Percentiles rank a stretch among this genome's conserved stretches.
Evolutionary conservation across 2,113 vertebrate genomes (phyloP).

Genomic region (Pachyramphus minor): DNA sequence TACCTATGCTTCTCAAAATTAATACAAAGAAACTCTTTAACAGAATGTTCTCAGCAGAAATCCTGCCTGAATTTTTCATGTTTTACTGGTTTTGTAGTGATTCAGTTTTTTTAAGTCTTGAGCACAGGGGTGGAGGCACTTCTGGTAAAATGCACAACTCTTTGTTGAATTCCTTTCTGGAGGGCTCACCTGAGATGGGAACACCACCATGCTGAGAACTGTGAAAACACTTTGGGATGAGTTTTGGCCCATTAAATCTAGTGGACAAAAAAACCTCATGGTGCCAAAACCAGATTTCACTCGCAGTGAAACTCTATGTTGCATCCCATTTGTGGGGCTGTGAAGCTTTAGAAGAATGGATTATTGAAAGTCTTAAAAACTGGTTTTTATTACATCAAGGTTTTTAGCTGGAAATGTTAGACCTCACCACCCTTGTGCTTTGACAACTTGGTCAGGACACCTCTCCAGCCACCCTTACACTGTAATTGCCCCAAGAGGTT

Average conservation of each 20-base stretch:
- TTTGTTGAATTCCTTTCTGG: neutral
- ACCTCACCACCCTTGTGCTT: neutral
- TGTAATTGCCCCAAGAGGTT: neutral
- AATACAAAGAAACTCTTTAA: neutral
- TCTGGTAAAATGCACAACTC: neutral
- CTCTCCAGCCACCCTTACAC: neutral
- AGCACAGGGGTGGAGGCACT: neutral
- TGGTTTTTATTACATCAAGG: no score
- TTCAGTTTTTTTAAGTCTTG: neutral
- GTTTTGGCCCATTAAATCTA: fast-evolving
- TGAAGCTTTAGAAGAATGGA: no score
- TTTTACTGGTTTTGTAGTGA: neutral
- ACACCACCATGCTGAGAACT: neutral
- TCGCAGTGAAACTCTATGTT: neutral
- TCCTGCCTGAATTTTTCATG: neutral
- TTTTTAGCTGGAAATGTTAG: neutral
- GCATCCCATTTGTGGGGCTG: no score
- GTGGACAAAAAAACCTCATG: neutral
- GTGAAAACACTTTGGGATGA: neutral
- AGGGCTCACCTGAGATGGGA: neutral
- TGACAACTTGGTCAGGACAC: neutral
- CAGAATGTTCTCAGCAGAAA: neutral
- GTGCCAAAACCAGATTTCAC: neutral
- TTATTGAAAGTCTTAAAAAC: no score
- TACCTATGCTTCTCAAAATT: neutral